phyloP scores from a whole-genome alignment of 2,113 vertebrate genomes.

The Aphyosemion australe region DNA sequence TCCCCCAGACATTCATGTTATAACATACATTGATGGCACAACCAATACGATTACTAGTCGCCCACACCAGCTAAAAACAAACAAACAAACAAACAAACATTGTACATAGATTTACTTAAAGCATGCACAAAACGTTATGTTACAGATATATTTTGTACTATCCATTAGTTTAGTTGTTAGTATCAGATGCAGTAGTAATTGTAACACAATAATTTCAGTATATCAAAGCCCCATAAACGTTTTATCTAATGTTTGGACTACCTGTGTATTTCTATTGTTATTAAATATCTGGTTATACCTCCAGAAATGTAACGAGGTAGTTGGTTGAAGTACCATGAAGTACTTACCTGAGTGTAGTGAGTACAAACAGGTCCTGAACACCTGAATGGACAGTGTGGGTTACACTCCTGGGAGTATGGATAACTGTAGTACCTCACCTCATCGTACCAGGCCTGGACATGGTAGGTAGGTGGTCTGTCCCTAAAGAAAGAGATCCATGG shows the following conservation, averaged over 20 bases:
- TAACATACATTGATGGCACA: constrained; percentile 97
- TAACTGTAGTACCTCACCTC: constrained; percentile 94
- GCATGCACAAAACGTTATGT: too few relatives aligned
- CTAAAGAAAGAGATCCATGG: constrained; percentile 64
- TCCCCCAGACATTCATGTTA: constrained; percentile 99
- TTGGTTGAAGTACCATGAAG: neutral
- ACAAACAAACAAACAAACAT: too few relatives aligned
- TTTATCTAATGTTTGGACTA: too few relatives aligned
- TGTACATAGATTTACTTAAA: neutral
- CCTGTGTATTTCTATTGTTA: too few relatives aligned
- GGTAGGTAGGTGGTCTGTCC: constrained; percentile 94
- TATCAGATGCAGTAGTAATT: too few relatives aligned
- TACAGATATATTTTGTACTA: too few relatives aligned
- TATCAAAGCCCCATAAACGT: too few relatives aligned
- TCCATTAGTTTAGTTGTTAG: too few relatives aligned
- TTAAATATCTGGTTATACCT: too few relatives aligned
- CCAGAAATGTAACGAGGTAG: too few relatives aligned
- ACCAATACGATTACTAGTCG: constrained; percentile 93
- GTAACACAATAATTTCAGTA: too few relatives aligned
- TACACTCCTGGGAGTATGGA: constrained; percentile 93
- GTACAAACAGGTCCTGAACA: constrained; percentile 98
- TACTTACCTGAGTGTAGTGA: constrained; percentile 96
- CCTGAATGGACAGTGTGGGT: constrained; percentile 92
- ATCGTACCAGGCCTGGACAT: constrained; percentile 98
- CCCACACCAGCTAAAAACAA: constrained; percentile 91